phyloP scores from a whole-genome alignment of 2,888 invertebrate genomes.

The Aplocera efformata region DNA sequence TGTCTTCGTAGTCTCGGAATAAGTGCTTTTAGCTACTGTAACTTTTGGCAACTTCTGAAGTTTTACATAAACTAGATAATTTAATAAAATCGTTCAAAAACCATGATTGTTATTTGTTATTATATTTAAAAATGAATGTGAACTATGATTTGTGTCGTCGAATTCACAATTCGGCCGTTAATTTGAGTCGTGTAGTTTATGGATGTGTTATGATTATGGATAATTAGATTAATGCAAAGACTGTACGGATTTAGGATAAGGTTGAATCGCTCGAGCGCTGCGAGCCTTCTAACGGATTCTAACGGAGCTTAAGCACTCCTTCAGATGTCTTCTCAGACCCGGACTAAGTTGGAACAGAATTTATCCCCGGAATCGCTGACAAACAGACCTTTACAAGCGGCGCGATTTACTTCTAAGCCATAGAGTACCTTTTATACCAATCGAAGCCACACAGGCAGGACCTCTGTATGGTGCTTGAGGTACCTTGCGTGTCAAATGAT shows the following conservation, averaged over 20 bases:
- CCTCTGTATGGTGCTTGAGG: too few species aligned
- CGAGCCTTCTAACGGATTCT: too few species aligned
- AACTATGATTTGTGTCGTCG: conserved; percentile 16
- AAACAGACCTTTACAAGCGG: too few species aligned
- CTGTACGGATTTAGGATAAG: conserved; percentile 24
- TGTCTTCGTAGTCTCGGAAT: conserved; percentile 3
- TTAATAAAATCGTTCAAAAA: conserved; percentile 14
- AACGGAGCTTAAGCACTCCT: too few species aligned
- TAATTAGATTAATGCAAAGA: conserved; percentile 30
- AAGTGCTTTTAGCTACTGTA: conserved; percentile 2
- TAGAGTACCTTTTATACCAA: too few species aligned
- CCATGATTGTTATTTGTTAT: conserved; percentile 12
- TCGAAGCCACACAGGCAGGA: too few species aligned
- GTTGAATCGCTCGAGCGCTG: background rate
- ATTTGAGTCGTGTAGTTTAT: conserved; percentile 18
- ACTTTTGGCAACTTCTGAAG: conserved; percentile 25
- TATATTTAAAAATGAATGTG: conserved; percentile 15
- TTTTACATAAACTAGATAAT: conserved; percentile 8
- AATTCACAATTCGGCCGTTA: conserved; percentile 6
- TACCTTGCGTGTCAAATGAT: too few species aligned
- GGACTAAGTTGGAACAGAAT: too few species aligned
- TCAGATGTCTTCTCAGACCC: too few species aligned
- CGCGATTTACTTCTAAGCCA: too few species aligned
- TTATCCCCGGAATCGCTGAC: too few species aligned
- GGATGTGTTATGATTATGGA: conserved; percentile 20